These are phyloP conservation scores for Rhagoletis pomonella DNA, from an alignment of 1,140 invertebrate genomes.

Conservation along the genomic window DNA sequence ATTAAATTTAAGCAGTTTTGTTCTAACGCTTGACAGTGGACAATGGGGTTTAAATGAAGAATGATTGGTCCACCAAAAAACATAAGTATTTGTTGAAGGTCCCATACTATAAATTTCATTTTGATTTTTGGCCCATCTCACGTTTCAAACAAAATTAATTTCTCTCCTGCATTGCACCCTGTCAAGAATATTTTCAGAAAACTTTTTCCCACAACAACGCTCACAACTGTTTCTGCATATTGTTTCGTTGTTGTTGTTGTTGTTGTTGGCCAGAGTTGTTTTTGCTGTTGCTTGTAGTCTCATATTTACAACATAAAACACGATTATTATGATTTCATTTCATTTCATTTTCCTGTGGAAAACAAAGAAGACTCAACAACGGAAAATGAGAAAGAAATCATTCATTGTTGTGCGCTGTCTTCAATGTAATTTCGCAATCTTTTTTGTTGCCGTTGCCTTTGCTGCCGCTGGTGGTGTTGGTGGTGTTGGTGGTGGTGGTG, in stretches of 20 bases:
- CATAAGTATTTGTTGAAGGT: too few relatives aligned
- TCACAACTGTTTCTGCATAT: background rate
- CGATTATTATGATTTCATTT: slow-evolving; percentile 58
- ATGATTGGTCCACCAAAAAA: too few relatives aligned
- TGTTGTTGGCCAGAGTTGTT: background rate
- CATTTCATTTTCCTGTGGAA: slow-evolving; percentile 57
- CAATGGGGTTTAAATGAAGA: too few relatives aligned
- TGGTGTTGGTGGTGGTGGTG: too few relatives aligned
- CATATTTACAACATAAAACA: slow-evolving; percentile 56
- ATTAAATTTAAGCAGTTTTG: too few relatives aligned
- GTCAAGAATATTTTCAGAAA: background rate
- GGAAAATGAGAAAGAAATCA: slow-evolving; percentile 53
- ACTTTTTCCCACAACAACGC: slow-evolving; percentile 33
- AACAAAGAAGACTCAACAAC: slow-evolving; percentile 55
- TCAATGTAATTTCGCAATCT: slow-evolving; percentile 41
- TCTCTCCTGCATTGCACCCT: background rate
- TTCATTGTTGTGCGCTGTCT: slow-evolving; percentile 55
- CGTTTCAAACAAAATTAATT: background rate
- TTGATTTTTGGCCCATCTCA: too few relatives aligned
- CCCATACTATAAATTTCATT: too few relatives aligned
- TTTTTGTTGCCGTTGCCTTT: background rate
- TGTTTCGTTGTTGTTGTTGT: background rate
- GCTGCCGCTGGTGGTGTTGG: too few relatives aligned
- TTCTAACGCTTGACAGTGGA: too few relatives aligned
- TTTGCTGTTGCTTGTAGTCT: slow-evolving; percentile 9